phyloP scores from a whole-genome alignment of 2,113 vertebrate species.

The Ciconia maguari region DNA sequence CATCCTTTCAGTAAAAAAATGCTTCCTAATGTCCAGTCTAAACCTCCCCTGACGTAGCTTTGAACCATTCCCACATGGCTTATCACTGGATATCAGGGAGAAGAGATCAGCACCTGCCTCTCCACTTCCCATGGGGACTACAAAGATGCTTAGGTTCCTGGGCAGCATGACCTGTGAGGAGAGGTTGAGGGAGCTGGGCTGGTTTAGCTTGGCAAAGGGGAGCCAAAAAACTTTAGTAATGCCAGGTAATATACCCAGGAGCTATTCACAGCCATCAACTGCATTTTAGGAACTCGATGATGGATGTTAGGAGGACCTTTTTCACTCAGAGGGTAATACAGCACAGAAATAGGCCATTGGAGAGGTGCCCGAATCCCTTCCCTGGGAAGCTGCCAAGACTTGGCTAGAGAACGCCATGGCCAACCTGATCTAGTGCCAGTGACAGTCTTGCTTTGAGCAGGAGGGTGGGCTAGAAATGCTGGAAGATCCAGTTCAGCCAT shows the following conservation, averaged over 20 bases:
- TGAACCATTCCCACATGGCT: accelerated
- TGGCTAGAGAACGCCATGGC: not conserved
- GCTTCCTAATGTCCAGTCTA: not conserved
- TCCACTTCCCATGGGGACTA: not conserved
- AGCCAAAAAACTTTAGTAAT: not conserved
- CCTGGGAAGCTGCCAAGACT: not conserved
- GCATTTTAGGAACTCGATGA: not conserved
- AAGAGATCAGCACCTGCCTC: not conserved
- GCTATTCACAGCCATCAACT: not conserved
- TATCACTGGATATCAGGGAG: not conserved
- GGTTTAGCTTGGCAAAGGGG: not conserved
- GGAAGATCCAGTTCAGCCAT: not conserved
- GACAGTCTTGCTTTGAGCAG: not conserved
- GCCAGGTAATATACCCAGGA: not conserved
- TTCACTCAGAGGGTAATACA: not conserved
- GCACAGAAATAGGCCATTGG: not conserved
- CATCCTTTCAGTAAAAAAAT: not conserved
- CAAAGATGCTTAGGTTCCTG: not conserved
- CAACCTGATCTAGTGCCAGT: not conserved
- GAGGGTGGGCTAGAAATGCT: not conserved
- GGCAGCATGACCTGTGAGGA: not conserved
- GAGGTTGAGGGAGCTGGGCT: not conserved
- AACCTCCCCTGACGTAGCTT: not conserved
- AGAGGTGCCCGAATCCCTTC: not conserved
- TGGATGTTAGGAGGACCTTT: not conserved